Evolutionary conservation across 23 tunicate species (phyloP).

Genomic region (Ciona savignyi): DNA sequence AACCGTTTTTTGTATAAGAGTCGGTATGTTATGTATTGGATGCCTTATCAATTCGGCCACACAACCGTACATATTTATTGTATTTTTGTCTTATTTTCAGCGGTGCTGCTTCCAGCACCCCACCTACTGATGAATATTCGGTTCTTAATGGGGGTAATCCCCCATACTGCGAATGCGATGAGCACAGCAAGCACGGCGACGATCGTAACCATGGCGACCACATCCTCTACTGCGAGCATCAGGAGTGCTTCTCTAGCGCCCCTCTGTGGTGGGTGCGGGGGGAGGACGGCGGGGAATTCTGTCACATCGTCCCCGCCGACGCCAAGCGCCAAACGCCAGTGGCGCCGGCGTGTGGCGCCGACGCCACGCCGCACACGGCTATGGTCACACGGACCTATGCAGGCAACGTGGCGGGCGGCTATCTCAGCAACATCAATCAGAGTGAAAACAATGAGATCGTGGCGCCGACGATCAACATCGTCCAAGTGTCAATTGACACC

Average conservation of each 20-base stretch:
- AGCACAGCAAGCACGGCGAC: background rate
- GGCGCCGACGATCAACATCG: background rate
- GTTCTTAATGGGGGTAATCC: background rate
- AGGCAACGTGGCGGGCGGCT: background rate
- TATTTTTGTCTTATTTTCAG: no score
- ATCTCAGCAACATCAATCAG: background rate
- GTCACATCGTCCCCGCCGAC: slow-evolving; percentile 38
- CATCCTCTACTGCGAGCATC: background rate
- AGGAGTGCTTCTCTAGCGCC: background rate
- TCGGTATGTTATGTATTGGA: no score
- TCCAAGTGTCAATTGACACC: background rate
- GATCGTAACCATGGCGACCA: background rate
- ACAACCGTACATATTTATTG: no score
- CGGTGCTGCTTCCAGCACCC: no score
- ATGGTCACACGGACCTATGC: slow-evolving; percentile 1
- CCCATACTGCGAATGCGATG: background rate
- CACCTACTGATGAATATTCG: background rate
- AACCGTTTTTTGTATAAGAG: no score
- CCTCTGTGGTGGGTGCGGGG: slow-evolving; percentile 61
- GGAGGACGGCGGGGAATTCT: slow-evolving; percentile 34
- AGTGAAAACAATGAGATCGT: background rate
- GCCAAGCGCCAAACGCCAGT: slow-evolving; percentile 2
- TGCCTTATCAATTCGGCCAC: no score
- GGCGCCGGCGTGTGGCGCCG: background rate
- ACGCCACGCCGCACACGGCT: background rate